These are phyloP conservation scores for Bhutanitis thaidina DNA, from an alignment of 2,888 invertebrate species.

Conservation along the genomic window DNA sequence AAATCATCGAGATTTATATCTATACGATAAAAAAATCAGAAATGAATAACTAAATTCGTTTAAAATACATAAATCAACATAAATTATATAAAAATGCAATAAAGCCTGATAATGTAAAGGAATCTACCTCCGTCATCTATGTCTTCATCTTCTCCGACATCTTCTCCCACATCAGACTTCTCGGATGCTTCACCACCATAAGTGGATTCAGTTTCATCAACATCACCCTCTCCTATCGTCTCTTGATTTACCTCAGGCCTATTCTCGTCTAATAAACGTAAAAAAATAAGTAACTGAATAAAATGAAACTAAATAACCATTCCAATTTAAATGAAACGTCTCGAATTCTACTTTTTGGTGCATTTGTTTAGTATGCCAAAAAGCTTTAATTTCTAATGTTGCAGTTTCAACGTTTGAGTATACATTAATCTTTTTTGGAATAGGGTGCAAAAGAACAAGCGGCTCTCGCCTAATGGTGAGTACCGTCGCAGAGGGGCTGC, in stretches of 20 bases:
- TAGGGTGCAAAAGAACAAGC: no score
- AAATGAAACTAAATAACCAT: no score
- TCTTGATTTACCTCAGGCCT: not conserved
- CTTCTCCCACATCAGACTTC: not conserved
- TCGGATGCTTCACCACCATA: not conserved
- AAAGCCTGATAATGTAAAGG: not conserved
- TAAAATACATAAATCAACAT: not conserved
- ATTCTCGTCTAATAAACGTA: not conserved
- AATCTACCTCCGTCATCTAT: not conserved
- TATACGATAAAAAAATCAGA: slow-evolving; percentile 17
- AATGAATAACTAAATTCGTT: slow-evolving; percentile 3
- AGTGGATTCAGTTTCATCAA: slow-evolving; percentile 1
- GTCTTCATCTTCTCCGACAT: slow-evolving; percentile 29
- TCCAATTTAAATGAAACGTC: no score
- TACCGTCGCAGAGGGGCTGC: no score
- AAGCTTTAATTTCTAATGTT: no score
- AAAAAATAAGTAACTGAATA: not conserved
- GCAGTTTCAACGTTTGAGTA: no score
- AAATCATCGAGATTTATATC: slow-evolving; percentile 11
- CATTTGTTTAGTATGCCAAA: no score
- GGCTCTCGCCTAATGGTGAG: no score
- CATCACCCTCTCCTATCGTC: not conserved
- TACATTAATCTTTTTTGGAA: no score
- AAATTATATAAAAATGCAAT: not conserved
- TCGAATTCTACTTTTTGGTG: no score